Base-by-base conservation (phyloP, 1,140 invertebrate species). In the Drosophila kurseongensis region DNA sequence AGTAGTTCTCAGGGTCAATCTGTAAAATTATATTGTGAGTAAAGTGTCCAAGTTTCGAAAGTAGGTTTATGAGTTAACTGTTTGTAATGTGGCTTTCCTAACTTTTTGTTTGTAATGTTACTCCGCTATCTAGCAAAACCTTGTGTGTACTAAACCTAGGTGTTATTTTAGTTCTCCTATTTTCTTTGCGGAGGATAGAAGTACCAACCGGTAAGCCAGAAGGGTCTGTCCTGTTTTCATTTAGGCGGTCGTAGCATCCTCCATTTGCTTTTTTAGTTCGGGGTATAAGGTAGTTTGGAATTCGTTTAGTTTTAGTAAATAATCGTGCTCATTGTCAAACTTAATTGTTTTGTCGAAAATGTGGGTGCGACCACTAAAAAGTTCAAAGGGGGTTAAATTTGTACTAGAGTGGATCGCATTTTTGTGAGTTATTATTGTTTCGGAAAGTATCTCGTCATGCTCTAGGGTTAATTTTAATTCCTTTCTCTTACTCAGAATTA, bases 291-390 rank as follows among this genome's bases (percentile, higher is more conserved):
- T 27, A 27, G 27, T 8, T 18, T 47, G 27, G 4, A 54, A 73
- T 16, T 67, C 47, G 23, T 59, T 73, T 59, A n/a, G n/a, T n/a
- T n/a, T n/a, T n/a, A 5, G 35, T 8, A 59, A 18, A 38, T 73
- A 67, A 5, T 73, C 69, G 23, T 67, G 48, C 10, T 32, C 48
- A 13, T 58, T 51, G 5, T 65, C 65, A 9, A 42, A 72, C 35
- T 63, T 10, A 9, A 41, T 32, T 35, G 32, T 47, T 13, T 59
- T 57, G 0, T n/a, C n/a, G n/a, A n/a, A n/a, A n/a, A n/a, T n/a
- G n/a, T n/a, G n/a, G n/a, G n/a, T n/a, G n/a, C n/a, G n/a, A n/a
- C n/a, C n/a, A n/a, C n/a, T n/a, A n/a, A n/a, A n/a, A n/a, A n/a
- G n/a, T n/a, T n/a, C n/a, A n/a, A n/a, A n/a, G n/a, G n/a, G n/a